A percentile compares a stretch with the other conserved stretches of the same genome.
Conservation (phyloP, 2,888 invertebrate species). For the Bellardia bayeri region DNA sequence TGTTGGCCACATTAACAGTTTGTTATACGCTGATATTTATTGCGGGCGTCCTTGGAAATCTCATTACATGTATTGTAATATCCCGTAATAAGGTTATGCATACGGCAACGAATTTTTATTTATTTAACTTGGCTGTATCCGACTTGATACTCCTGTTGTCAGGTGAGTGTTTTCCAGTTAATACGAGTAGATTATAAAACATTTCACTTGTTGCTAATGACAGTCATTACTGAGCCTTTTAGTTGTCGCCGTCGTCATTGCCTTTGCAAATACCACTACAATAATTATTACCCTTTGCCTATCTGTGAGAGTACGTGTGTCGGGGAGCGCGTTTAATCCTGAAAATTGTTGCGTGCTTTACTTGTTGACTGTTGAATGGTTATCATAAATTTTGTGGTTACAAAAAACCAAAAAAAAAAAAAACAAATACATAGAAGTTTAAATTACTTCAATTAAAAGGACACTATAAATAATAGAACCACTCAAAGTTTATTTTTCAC, state of each 20-base stretch:
- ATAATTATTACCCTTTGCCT: neutral
- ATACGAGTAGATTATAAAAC: neutral
- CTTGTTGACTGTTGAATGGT: neutral
- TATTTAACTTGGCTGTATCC: constrained; percentile 94
- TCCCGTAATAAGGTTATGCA: constrained; percentile 93
- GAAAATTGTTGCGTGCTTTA: neutral
- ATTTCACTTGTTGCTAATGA: constrained; percentile 6
- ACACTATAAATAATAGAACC: neutral
- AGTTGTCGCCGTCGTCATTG: neutral
- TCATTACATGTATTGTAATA: constrained; percentile 94
- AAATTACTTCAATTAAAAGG: neutral
- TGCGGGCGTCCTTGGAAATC: constrained; percentile 92
- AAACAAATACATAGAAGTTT: neutral
- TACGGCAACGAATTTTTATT: constrained; percentile 91
- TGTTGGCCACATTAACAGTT: constrained; percentile 86
- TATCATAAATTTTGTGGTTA: neutral
- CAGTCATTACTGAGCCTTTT: neutral
- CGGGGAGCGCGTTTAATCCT: neutral
- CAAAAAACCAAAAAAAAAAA: neutral
- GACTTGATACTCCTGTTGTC: constrained; percentile 91
- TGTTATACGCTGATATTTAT: constrained; percentile 87
- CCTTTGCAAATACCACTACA: neutral
- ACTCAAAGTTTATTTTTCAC: neutral
- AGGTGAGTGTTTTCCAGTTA: constrained; percentile 84
- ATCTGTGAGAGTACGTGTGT: neutral